phyloP scores from a whole-genome alignment of 2,797 vertebrate species.

The Vespertilio murinus region DNA sequence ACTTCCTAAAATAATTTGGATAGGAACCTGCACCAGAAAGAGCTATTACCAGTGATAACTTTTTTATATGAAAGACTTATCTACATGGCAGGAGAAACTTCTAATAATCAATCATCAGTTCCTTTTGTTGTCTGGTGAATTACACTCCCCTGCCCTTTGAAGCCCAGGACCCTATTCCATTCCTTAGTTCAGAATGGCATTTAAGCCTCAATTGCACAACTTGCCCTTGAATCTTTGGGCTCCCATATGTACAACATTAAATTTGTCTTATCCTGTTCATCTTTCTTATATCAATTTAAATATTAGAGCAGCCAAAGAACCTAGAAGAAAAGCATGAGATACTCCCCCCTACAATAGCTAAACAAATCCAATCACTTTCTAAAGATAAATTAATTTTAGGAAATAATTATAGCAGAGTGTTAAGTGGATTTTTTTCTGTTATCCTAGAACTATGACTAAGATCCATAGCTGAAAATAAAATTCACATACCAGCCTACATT shows the following conservation, averaged over 20 bases:
- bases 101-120: background rate
- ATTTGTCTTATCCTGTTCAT: background rate
- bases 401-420: background rate
- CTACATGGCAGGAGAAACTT: background rate
- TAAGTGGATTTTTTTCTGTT: background rate
- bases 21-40: background rate
- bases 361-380: background rate
- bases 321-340: background rate
- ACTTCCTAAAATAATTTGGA: background rate
- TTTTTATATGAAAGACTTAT: background rate
- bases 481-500: background rate
- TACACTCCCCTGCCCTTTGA: background rate
- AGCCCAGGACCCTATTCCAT: background rate
- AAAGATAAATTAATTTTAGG: background rate
- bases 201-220: background rate
- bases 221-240: background rate
- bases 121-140: background rate
- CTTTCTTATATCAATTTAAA: background rate
- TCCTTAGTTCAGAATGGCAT: background rate
- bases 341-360: background rate
- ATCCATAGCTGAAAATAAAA: background rate
- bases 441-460: background rate
- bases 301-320: background rate
- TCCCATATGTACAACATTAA: background rate
- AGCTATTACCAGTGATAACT: background rate